These are phyloP conservation scores for Tapera naevia DNA, from an alignment of 2,797 vertebrate species.

Conservation along the genomic window DNA sequence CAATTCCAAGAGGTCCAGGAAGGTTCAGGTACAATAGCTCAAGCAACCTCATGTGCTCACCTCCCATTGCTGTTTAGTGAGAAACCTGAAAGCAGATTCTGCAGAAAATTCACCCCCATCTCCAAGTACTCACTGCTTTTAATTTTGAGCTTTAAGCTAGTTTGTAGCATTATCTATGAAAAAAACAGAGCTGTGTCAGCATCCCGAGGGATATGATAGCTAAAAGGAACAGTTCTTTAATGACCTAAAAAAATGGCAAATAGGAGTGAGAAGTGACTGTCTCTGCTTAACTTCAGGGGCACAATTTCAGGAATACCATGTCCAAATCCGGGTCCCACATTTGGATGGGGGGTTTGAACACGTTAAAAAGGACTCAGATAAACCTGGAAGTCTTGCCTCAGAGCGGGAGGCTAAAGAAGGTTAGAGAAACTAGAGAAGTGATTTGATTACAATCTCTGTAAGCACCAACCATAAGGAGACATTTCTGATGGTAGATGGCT, in stretches of 20 bases:
- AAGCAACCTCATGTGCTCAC: not conserved
- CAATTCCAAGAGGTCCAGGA: conserved; percentile 87
- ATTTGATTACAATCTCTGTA: not conserved
- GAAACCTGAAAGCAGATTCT: conserved; percentile 13
- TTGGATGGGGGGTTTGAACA: not conserved
- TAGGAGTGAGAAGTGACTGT: not conserved
- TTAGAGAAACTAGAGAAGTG: conserved; percentile 2
- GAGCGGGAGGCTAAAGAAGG: conserved; percentile 13
- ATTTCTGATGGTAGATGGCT: conserved; percentile 33
- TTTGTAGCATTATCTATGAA: not conserved
- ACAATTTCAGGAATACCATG: not conserved
- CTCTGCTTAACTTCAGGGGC: not conserved
- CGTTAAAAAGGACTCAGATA: not conserved
- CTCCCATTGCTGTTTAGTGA: not conserved
- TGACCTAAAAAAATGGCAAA: not conserved
- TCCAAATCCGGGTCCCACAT: not conserved
- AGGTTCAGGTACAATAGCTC: conserved; percentile 81
- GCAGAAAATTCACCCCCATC: not conserved
- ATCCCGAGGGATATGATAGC: not conserved
- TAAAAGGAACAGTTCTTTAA: not conserved
- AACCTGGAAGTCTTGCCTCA: not conserved
- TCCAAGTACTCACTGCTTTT: not conserved
- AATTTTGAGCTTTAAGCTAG: not conserved
- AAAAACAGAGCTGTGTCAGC: not conserved
- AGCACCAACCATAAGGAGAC: not conserved